Base-by-base conservation (phyloP, 2,888 invertebrate genomes). In the Schizaphis graminum region DNA sequence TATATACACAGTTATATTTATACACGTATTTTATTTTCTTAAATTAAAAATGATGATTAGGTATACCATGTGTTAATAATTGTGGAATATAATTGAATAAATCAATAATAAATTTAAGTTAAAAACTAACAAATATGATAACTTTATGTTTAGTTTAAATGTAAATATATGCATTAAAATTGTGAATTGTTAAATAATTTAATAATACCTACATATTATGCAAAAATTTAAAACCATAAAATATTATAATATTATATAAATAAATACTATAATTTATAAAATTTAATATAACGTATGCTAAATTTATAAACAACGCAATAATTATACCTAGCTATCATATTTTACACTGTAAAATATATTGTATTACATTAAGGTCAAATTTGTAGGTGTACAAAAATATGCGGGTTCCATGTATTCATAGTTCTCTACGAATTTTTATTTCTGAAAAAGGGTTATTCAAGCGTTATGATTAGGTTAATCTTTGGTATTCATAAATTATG, bases 401-500 rank as follows among this genome's bases (percentile, higher is more conserved):
- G n/a, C 61, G 92, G 92, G 92, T 67, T 67, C 21, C 57, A 26
- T 35, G 61, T 86, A 86, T 44, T 56, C 21, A 77, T 47, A 91
- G 49, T 49, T 47, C 35, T 41, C 2, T 10, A 41, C 10, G 0
- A 92, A 87, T 86, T 92, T 92, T 87, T 41, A 41, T 92, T 61
- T 26, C n/a, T 26, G 11, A 92, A 86, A 86, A 86, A 35, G 47
- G 57, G 57, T 92, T 86, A 86, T 86, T 92, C 91, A 16, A 47
- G 87, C 35, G 87, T 61, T 67, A 88, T 41, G 49, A 88, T 92
- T 87, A 92, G 87, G 49, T 88, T 92, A 67, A 67, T 88, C 87
- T 67, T 67, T 88, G 61, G 24, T 53, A 53, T 92, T 88, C 88
- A 67, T 92, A 92, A 92, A 92, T 92, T 67, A 88, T 67, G 53